Evolutionary conservation across 2,797 vertebrate genomes (phyloP), one percentile per base, ranked within the genome.

Genomic region (Sparidentex hasta): DNA sequence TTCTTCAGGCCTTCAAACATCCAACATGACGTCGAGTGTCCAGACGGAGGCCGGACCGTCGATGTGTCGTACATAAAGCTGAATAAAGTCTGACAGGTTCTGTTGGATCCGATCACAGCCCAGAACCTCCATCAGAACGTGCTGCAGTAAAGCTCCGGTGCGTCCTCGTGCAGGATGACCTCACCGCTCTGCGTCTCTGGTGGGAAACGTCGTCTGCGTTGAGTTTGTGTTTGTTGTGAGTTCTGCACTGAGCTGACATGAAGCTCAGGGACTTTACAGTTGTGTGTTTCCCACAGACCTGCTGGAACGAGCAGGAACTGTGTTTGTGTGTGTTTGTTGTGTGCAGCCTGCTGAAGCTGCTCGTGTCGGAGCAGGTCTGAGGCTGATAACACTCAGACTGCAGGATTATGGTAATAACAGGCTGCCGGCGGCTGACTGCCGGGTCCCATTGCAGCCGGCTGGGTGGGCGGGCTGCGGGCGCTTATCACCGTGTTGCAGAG

Each of bases 351-450:
- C 51, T 62, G 66, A 58, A 68, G 80, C 74, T 5, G 76, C 62
- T 83, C 68, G 21, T 52, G 88, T 81, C 73, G 44, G 74, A 69
- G 83, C 87, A 82, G 82, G 84, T 88, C 72, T 75, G 77, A 68
- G 52, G 71, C 81, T 84, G 85, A 88, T 87, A 76, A 84, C 29
- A 51, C 7, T 38, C 69, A 67, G 48, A 69, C 59, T 55, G 77
- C 17, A 78, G 85, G 88, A 88, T 91, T 90, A 91, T 87, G 80
- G 64, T 87, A 92, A 92, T 87, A 58, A 93, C 80, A 66, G 84
- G 78, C 70, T 87, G 76, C 83, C 74, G 51, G 64, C 5, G 54
- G 52, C 71, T 70, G 84, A 78, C 66, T 59, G 74, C 77, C 18
- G 67, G 69, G 82, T 86, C 81, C 80, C 65, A 17, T 46, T 70